Base-by-base conservation (phyloP, 2,797 vertebrate species). In the Poeciliopsis presidionis region DNA sequence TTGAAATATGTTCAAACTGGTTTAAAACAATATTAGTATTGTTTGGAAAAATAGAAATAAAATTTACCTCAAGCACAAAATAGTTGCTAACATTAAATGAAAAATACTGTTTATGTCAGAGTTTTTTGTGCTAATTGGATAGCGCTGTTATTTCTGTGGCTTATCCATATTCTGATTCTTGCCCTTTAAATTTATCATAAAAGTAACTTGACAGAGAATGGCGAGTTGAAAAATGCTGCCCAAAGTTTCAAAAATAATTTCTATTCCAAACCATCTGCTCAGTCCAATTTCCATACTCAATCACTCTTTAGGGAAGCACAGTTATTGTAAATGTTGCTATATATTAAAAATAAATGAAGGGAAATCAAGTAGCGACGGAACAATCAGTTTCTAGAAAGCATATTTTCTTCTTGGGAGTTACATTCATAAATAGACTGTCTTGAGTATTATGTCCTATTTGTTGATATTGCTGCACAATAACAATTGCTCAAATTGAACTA, bases 201-300 rank as follows among this genome's bases (percentile, higher is more conserved):
- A 36, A 73, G 30, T 53, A 41, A 45, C 77, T 43, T 61, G 67
- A 73, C 59, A 7, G n/a, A 43, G 43, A 65, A 61, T 61, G 49
- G 75, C 30, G 72, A 80, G 8, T 59, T 47, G 30, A 72, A 51
- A 72, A 74, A 74, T 28, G 22, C 53, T 43, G n/a, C 39, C 43
- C 47, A 55, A n/a, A 45, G n/a, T 70, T 71, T 45, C 55, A 74
- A 76, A 76, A 73, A 11, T 51, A 41, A 80, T 72, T 79, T 77
- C 12, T 71, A 49, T 65, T 72, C 30, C n/a, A 57, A 74, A 72
- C 25, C 61, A 70, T 81, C 76, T 81, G 59, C 63, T 47, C 39
- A 5, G 46, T 51, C 22, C 43, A 76, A 36, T 16, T 43, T 51
- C 53, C 25, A 9, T n/a, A 41, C 41, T 85, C 20, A 51, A 22